Base-by-base conservation (phyloP, 2,797 vertebrate species). In the Sebastolobus altivelis region DNA sequence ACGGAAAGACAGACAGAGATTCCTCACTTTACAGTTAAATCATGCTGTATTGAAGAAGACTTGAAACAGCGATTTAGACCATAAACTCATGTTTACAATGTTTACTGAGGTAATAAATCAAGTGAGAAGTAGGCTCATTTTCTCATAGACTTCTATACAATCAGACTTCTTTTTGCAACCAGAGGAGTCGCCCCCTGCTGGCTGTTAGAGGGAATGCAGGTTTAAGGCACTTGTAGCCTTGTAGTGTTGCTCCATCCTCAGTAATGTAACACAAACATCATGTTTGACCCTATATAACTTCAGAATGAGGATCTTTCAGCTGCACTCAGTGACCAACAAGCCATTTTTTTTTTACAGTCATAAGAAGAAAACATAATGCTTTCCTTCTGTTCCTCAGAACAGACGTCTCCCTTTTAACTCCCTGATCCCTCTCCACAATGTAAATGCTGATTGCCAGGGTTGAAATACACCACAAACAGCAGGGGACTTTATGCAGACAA, bases 391-490 rank as follows among this genome's bases (percentile, higher is more conserved):
- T 80, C 33, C 35, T 69, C 33, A 75, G 70, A 66, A 72, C 27
- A 25, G 1, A 43, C 0, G 1, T 72, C 55, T 81, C 66, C 54
- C 16, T 65, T 62, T 75, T 80, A 25, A 18, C 22, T 81, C 13
- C 12, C 12, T 67, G 61, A 72, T 80, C 31, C 22, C 12, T 8
- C n/a, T 33, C 72, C 56, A 65, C 27, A 65, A 49, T 84, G 59
- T 74, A 65, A 67, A 80, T 70, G 49, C 46, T 29, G 52, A 69
- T 78, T 81, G 49, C 33, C 85, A 82, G 55, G 37, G 54, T 59
- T 79, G 60, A 85, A 83, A 80, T 75, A 76, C 11, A 87, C 79
- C 82, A 85, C 79, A 87, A 46, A 58, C 65, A 75, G 59, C 84
- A 79, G 70, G 82, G 18, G 58, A 52, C 37, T 56, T 35, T 43